phyloP scores from a whole-genome alignment of 2,113 vertebrate species.

The Lynx canadensis region DNA sequence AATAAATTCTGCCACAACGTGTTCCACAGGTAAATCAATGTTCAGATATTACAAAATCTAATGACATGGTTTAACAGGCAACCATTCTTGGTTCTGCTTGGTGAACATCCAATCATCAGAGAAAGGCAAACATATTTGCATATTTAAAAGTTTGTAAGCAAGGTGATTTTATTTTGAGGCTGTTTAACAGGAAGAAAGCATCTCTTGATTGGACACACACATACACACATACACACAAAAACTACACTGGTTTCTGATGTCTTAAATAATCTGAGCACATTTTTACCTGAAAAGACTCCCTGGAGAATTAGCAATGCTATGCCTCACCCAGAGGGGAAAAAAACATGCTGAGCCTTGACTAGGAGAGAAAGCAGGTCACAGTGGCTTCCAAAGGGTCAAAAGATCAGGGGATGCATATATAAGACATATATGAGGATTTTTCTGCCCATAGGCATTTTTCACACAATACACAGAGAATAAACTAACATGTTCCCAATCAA shows the following conservation, averaged over 20 bases:
- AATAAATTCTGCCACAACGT: neutral
- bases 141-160: neutral
- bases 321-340: neutral
- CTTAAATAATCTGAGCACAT: neutral
- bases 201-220: neutral
- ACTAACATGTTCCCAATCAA: neutral
- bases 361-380: neutral
- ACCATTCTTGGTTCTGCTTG: neutral
- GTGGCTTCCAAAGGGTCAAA: neutral
- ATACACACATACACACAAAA: neutral
- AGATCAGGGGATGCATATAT: neutral
- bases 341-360: neutral
- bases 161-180: conserved; percentile 1
- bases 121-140: neutral
- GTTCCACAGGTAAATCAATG: neutral
- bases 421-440: neutral
- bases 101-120: neutral
- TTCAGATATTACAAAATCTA: neutral
- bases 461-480: neutral
- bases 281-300: neutral
- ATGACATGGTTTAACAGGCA: neutral
- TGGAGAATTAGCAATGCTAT: neutral
- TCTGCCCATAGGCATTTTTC: neutral
- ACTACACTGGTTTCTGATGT: neutral
- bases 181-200: neutral